A percentile compares a stretch with the other conserved stretches of the same genome.
phyloP scores from a whole-genome alignment of 2,888 invertebrate genomes.

The Hypolimnas misippus region DNA sequence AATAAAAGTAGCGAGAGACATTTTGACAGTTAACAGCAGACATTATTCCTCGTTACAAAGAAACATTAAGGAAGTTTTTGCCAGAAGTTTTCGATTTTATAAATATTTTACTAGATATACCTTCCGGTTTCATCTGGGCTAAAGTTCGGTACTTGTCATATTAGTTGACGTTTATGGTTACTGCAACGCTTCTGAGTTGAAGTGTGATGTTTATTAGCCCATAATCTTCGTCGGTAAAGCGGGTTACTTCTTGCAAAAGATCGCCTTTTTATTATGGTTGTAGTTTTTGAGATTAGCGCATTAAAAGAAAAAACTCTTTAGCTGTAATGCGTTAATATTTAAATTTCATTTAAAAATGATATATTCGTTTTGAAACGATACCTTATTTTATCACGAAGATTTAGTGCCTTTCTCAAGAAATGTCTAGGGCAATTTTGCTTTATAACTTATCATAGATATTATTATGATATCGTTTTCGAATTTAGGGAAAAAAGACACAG shows the following conservation, averaged over 20 bases:
- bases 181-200: too few relatives aligned
- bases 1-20: slow-evolving; percentile 24
- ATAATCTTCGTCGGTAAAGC: too few relatives aligned
- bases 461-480: background rate
- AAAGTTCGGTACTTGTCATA: too few relatives aligned
- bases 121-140: too few relatives aligned
- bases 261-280: too few relatives aligned
- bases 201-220: too few relatives aligned
- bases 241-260: too few relatives aligned
- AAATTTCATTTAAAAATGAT: slow-evolving; percentile 4
- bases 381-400: background rate
- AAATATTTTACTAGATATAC: slow-evolving; percentile 19
- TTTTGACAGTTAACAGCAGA: slow-evolving; percentile 30
- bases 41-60: slow-evolving; percentile 24
- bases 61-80: slow-evolving; percentile 23
- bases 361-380: background rate
- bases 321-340: too few relatives aligned
- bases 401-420: background rate
- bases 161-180: too few relatives aligned
- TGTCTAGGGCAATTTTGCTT: background rate
- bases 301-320: too few relatives aligned
- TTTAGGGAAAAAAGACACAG: too few relatives aligned
- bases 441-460: background rate
- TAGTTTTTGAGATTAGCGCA: too few relatives aligned
- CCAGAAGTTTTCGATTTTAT: slow-evolving; percentile 20